These are phyloP conservation scores for Hemicordylus capensis DNA, from an alignment of 2,113 vertebrate genomes.

Conservation along the genomic window DNA sequence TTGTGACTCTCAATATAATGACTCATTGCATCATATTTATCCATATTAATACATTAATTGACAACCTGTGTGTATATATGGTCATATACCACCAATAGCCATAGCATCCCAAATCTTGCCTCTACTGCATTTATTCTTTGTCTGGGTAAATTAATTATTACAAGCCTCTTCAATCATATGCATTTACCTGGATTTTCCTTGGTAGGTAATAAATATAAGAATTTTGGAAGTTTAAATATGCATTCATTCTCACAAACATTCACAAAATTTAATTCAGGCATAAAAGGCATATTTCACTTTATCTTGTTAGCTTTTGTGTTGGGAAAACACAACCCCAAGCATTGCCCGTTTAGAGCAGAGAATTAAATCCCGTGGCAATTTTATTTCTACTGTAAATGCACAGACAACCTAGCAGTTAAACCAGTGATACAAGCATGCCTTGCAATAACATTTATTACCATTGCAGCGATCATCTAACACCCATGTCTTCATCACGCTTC, in stretches of 20 bases:
- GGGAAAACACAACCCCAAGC: background rate
- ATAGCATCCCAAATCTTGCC: background rate
- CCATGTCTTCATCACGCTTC: slow-evolving; percentile 62
- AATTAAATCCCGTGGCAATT: slow-evolving; percentile 14
- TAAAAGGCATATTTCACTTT: background rate
- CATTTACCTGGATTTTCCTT: background rate
- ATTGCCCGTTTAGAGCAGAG: background rate
- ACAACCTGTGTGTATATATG: background rate
- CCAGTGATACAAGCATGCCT: slow-evolving; percentile 30
- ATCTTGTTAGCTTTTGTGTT: background rate
- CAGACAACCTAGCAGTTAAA: slow-evolving; percentile 13
- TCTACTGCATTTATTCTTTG: slow-evolving; percentile 5
- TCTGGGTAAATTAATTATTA: slow-evolving; percentile 18
- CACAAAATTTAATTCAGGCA: slow-evolving; percentile 1
- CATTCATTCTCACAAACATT: background rate
- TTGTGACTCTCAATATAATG: slow-evolving; percentile 32
- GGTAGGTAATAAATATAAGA: background rate
- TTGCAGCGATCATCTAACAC: slow-evolving; percentile 69
- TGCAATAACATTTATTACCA: slow-evolving; percentile 56
- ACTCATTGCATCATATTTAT: slow-evolving; percentile 19
- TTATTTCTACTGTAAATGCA: background rate
- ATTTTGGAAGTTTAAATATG: background rate
- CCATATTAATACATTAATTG: slow-evolving; percentile 49
- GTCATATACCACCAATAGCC: slow-evolving; percentile 2
- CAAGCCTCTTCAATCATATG: background rate